Base-by-base conservation (phyloP, 2,888 invertebrate genomes). In the Ormyrus thymus region DNA sequence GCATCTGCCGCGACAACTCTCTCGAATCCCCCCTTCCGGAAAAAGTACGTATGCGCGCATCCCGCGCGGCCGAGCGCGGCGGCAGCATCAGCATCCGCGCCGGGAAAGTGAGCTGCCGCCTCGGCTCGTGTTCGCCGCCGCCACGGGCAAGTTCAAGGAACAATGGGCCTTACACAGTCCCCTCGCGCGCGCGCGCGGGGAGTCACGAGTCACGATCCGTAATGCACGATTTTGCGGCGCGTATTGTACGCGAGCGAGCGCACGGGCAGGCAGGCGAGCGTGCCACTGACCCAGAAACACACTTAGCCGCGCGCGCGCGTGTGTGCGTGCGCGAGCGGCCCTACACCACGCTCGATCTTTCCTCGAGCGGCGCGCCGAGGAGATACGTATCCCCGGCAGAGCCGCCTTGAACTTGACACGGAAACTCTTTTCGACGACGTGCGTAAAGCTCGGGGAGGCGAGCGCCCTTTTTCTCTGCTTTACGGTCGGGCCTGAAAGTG, bases 221-320 rank as follows among this genome's bases (percentile, higher is more conserved):
- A 87, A 88, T 86, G 86, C 85, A 87, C 84, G 86, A 88, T 88
- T 88, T 87, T 88, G 85, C 59, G 59, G 53, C 66, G 53, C 51
- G 11, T 64, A 13, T 10, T 68, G n/a, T 68, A 15, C 9, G 29
- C 15, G 66, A 11, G 53, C 29, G 6, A 11, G 11, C 53, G 51
- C 15, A 45, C 50, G 55, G n/a, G 55, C 68, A 29, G 29, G 29
- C 29, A 29, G 72, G 79, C 81, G 79, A 68, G 81, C 79, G 82
- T 81, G 86, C 89, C 86, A 89, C 89, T 90, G 86, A 90, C 89
- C 89, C 83, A 88, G 82, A 88, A 89, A 89, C 89, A 89, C 84
- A 89, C 89, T 89, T 89, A 85, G 85, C 86, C 87, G 43, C 73
- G 65, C 62, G 70, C 45, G 51, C 69, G 56, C 50, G 55, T 51